Conservation (phyloP, 2,888 invertebrate species). For the Autographa gamma region DNA sequence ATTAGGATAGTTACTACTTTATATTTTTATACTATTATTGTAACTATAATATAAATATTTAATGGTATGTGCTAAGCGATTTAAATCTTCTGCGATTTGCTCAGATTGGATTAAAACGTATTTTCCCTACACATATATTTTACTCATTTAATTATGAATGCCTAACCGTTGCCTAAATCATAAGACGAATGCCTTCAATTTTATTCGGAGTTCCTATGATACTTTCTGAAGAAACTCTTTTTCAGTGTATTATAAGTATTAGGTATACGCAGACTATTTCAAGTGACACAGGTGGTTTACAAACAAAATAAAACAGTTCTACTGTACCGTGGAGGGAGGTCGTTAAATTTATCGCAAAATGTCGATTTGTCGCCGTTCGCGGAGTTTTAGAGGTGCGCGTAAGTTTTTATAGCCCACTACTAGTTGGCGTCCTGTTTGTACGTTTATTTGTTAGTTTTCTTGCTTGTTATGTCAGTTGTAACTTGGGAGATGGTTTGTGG, state of each 20-base stretch:
- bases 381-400: constrained; percentile 28
- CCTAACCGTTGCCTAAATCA: too few relatives aligned
- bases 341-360: constrained; percentile 53
- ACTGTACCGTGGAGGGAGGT: constrained; percentile 32
- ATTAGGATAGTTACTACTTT: too few relatives aligned
- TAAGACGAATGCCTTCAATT: too few relatives aligned
- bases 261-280: constrained; percentile 21
- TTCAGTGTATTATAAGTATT: neutral
- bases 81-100: too few relatives aligned
- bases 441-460: constrained; percentile 8
- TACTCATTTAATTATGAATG: too few relatives aligned
- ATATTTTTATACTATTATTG: too few relatives aligned
- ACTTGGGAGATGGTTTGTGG: neutral
- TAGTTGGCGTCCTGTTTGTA: constrained; percentile 8
- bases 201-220: too few relatives aligned
- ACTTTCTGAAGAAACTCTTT: neutral
- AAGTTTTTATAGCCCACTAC: constrained; percentile 34
- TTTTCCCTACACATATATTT: too few relatives aligned
- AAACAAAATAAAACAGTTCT: constrained; percentile 41
- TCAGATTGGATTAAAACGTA: too few relatives aligned
- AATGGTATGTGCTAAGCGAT: too few relatives aligned
- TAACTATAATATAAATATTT: too few relatives aligned
- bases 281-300: constrained; percentile 14
- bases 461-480: neutral
- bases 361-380: constrained; percentile 39